Conservation (phyloP, 2,888 invertebrate species). For the Dendrolimus pini region DNA sequence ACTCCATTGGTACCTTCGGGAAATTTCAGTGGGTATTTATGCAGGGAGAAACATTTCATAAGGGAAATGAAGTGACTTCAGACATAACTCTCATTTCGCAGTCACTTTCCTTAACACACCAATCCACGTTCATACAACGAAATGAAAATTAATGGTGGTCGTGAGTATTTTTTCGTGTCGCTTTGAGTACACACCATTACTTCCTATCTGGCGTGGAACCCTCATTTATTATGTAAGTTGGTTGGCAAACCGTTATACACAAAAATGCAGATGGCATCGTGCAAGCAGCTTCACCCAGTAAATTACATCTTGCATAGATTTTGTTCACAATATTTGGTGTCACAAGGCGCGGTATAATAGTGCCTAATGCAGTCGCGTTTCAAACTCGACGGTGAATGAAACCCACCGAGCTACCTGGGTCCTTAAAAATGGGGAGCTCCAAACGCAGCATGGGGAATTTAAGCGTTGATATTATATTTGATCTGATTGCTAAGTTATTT, state of each 20-base stretch:
- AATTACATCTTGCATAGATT: constrained; percentile 20
- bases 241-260: constrained; percentile 40
- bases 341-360: no score
- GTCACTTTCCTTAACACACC: constrained; percentile 57
- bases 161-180: constrained; percentile 74
- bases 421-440: no score
- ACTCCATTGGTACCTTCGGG: no score
- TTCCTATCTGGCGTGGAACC: constrained; percentile 65
- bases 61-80: no score
- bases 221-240: constrained; percentile 70
- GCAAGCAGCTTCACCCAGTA: constrained; percentile 18
- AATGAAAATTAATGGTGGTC: constrained; percentile 73
- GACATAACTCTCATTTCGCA: constrained; percentile 19
- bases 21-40: no score
- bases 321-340: constrained; percentile 19
- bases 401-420: no score
- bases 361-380: no score
- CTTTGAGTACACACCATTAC: constrained; percentile 72
- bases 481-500: no score
- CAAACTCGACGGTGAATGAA: no score
- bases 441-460: no score
- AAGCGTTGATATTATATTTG: no score
- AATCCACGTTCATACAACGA: constrained; percentile 59
- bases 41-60: no score
- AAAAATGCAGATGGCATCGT: constrained; percentile 51